These are phyloP conservation scores for Metalampra italica DNA, from an alignment of 2,888 invertebrate species.

Conservation along the genomic window DNA sequence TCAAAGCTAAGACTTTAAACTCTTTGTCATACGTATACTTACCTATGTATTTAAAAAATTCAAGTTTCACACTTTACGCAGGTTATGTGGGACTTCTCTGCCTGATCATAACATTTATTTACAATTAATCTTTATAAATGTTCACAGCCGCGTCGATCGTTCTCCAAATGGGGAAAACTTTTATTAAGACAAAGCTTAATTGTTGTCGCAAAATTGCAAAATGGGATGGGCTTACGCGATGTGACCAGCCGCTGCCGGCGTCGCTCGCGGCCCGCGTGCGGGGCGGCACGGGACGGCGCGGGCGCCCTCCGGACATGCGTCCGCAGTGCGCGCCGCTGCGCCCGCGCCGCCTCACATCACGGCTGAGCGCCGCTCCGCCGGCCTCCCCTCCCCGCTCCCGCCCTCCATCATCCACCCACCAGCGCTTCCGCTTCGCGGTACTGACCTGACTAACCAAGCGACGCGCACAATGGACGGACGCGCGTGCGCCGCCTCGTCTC, in stretches of 20 bases:
- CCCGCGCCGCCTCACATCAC: slow-evolving; percentile 68
- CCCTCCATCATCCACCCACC: slow-evolving; percentile 28
- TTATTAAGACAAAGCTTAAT: slow-evolving; percentile 72
- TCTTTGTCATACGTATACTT: no score
- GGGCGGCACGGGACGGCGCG: slow-evolving; percentile 62
- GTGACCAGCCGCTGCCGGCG: slow-evolving; percentile 82
- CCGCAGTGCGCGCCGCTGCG: slow-evolving; percentile 47
- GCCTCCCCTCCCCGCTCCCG: slow-evolving; percentile 28
- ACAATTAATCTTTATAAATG: slow-evolving; percentile 65
- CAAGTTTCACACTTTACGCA: neutral
- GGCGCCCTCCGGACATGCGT: slow-evolving; percentile 52
- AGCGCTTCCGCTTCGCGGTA: slow-evolving; percentile 71
- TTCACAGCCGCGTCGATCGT: slow-evolving; percentile 74
- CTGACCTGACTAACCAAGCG: slow-evolving; percentile 67
- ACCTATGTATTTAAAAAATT: no score
- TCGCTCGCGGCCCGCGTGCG: slow-evolving; percentile 60
- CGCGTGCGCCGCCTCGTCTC: slow-evolving; percentile 39
- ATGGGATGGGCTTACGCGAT: slow-evolving; percentile 86
- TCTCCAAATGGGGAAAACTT: slow-evolving; percentile 49
- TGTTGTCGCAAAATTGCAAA: slow-evolving; percentile 75
- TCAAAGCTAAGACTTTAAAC: no score
- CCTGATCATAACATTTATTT: neutral
- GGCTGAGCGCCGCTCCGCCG: slow-evolving; percentile 64
- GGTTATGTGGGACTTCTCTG: neutral
- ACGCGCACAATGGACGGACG: slow-evolving; percentile 68